These are phyloP conservation scores for Scaptomyza hsui DNA, from an alignment of 1,140 invertebrate species.

Conservation along the genomic window DNA sequence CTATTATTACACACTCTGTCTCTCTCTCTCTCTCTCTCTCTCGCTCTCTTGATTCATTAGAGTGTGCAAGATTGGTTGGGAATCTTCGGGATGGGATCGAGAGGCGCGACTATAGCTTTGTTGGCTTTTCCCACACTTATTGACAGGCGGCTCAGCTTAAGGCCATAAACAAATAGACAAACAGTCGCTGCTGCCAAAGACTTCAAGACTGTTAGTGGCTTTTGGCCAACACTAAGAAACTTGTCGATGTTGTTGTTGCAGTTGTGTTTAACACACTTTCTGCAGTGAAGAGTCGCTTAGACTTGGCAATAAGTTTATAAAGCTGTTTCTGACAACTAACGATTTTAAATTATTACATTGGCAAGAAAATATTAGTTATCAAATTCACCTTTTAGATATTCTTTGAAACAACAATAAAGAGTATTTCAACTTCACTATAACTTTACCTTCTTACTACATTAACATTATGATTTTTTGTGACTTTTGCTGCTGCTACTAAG, in stretches of 20 bases:
- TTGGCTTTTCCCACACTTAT: constrained; percentile 79
- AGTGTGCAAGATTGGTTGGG: constrained; percentile 26
- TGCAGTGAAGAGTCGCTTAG: not conserved
- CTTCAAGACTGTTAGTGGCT: constrained; percentile 59
- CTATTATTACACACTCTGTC: constrained; percentile 1
- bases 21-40: not conserved
- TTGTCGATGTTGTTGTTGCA: constrained; percentile 28
- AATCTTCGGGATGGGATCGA: constrained; percentile 29
- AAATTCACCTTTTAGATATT: too few relatives aligned
- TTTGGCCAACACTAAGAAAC: constrained; percentile 62
- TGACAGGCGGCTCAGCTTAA: constrained; percentile 73
- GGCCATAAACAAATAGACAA: constrained; percentile 79
- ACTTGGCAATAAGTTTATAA: not conserved
- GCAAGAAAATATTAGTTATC: too few relatives aligned
- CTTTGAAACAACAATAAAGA: not conserved
- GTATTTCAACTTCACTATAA: not conserved
- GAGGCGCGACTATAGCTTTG: constrained; percentile 50
- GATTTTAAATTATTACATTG: too few relatives aligned
- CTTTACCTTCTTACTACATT: constrained; percentile 4
- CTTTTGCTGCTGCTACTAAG: constrained; percentile 58
- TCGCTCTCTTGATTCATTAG: constrained; percentile 7
- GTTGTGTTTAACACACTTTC: constrained; percentile 36
- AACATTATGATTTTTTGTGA: constrained; percentile 35
- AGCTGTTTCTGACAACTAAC: not conserved
- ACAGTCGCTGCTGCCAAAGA: constrained; percentile 61